Base-by-base conservation (phyloP, 2,888 invertebrate species). In the Lepeophtheirus nordmannii region DNA sequence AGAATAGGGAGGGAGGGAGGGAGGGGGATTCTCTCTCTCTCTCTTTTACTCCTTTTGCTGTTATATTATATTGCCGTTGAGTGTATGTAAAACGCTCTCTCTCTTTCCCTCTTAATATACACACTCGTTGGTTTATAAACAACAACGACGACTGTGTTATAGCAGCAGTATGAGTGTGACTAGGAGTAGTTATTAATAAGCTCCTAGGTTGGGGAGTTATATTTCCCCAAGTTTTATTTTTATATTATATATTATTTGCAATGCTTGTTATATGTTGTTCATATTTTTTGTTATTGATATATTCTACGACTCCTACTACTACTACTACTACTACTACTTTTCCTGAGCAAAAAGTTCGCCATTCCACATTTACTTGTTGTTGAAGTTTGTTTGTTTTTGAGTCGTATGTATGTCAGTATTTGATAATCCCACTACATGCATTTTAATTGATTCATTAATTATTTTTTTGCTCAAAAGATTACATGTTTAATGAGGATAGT, bases 61-160 rank as follows among this genome's bases (percentile, higher is more conserved):
- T 8, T 17, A n/a, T 14, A 41, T 41, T 14, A 41, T 41, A 14
- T 14, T 41, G 14, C 14, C 10, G 14, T 30, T 30, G 30, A 30
- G 30, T 30, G 30, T 30, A 7, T 30, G 3, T 30, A 7, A 5
- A 30, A 30, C 2, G 30, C 30, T 2, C 53, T n/a, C 17, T n/a
- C 53, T n/a, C 53, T n/a, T 8, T 14, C 53, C 8, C 53, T 8
- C 53, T 14, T 8, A 17, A 46, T 5, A n/a, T 8, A 46, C 53
- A 46, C 53, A 46, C 53, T 46, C 53, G 14, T 46, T 46, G 53
- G 53, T 46, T 46, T 14, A 46, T 46, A 46, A 46, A 46, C 14
- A 46, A 46, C 14, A 46, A 46, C 53, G 53, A 17, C 53, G 30
- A 5, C 7, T 30, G 2, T 30, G 30, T 30, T 30, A 7, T 30